Conservation (phyloP, 2,113 vertebrate species). For the Archilochus colubris region DNA sequence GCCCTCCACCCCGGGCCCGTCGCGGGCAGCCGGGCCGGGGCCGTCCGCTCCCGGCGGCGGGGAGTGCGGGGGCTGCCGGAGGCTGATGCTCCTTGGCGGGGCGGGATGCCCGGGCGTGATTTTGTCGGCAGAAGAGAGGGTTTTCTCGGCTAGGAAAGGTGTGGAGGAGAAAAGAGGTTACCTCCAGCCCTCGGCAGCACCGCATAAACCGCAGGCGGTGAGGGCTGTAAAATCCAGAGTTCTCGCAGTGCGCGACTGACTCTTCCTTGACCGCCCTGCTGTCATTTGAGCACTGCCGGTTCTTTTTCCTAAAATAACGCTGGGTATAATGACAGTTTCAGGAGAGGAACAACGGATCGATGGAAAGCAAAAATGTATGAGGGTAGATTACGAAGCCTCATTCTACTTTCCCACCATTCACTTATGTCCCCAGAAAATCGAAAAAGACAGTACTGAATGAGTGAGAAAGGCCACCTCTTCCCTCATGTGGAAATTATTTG, state of each 20-base stretch:
- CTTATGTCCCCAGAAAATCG: background rate
- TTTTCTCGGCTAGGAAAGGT: background rate
- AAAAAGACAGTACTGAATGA: background rate
- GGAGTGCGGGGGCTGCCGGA: background rate
- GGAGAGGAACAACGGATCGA: background rate
- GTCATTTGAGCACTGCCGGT: background rate
- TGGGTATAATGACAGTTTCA: background rate
- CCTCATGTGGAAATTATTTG: slow-evolving; percentile 60
- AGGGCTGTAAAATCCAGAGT: background rate
- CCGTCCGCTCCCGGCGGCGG: background rate
- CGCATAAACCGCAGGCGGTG: background rate
- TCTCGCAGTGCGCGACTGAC: background rate
- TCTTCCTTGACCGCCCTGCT: background rate
- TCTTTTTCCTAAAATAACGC: slow-evolving; percentile 34
- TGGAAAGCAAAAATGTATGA: slow-evolving; percentile 44
- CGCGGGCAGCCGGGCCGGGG: background rate
- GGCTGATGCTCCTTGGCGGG: background rate
- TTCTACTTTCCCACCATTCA: background rate
- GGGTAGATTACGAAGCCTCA: background rate
- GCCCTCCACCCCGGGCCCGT: background rate
- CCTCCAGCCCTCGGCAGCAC: background rate
- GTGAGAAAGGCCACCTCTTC: slow-evolving; percentile 40
- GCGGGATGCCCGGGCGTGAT: background rate
- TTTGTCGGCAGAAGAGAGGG: background rate
- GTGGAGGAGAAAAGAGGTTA: background rate